A percentile compares a stretch with the other conserved stretches of the same genome.
Evolutionary conservation across 1,140 invertebrate genomes (phyloP).

Genomic region (Tetraneura akinire): DNA sequence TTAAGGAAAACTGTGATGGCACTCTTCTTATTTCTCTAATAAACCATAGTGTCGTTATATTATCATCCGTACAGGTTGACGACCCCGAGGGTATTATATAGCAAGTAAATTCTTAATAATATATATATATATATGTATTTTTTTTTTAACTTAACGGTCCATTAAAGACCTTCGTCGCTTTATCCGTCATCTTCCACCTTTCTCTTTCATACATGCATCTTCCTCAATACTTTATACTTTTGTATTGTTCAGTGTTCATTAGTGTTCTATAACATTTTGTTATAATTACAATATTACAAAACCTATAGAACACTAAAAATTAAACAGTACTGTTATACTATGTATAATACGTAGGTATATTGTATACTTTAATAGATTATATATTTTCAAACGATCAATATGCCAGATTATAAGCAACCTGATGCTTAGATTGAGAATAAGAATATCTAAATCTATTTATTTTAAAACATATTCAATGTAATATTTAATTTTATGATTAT

Average conservation of each 20-base stretch:
- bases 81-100: neutral
- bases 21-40: neutral
- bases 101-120: slow-evolving; percentile 7
- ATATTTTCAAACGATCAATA: too few relatives aligned
- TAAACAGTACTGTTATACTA: too few relatives aligned
- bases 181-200: slow-evolving; percentile 16
- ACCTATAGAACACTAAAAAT: too few relatives aligned
- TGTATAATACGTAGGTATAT: too few relatives aligned
- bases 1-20: slow-evolving; percentile 7
- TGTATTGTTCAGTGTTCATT: slow-evolving; percentile 14
- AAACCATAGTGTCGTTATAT: neutral
- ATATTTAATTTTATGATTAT: too few relatives aligned
- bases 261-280: neutral
- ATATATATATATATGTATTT: neutral
- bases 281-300: too few relatives aligned
- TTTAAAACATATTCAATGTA: too few relatives aligned
- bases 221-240: neutral
- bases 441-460: too few relatives aligned
- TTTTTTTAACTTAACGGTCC: slow-evolving; percentile 28
- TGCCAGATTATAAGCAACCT: too few relatives aligned
- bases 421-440: too few relatives aligned
- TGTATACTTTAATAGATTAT: too few relatives aligned
- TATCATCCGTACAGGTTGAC: slow-evolving; percentile 19
- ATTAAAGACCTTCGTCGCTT: slow-evolving; percentile 32
- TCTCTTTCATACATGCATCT: slow-evolving; percentile 25